Base-by-base conservation (phyloP, 2,797 vertebrate genomes). In the Aplochiton taeniatus region DNA sequence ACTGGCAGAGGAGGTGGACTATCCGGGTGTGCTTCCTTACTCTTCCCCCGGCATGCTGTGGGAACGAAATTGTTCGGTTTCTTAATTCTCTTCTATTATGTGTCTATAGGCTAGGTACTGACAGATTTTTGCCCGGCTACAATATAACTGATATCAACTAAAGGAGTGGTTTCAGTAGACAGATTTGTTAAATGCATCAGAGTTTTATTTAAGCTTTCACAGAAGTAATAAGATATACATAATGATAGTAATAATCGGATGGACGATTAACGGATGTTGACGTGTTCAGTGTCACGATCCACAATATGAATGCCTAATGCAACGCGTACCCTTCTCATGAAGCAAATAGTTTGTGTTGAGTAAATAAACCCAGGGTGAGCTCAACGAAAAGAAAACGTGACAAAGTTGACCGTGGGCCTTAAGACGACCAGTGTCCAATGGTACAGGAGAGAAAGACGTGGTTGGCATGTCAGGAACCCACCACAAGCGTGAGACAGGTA, bases 141-240 rank as follows among this genome's bases (percentile, higher is more conserved):
- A 31, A 31, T 3, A 31, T 31, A 6, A n/a, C n/a, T n/a, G n/a
- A n/a, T 6, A 31, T 31, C 45, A 60, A 44, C 17, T 13, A 19
- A 44, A n/a, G 18, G 17, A 61, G 31, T n/a, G n/a, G n/a, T 31
- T 6, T 31, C 31, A 31, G 2, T 31, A 31, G 31, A 3, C 31
- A 31, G 31, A 31, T 51, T 63, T 61, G 55, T 81, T 74, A 73
- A 79, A 71, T 80, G 84, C 71, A 77, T 84, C 75, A 73, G 74
- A 74, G 79, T 67, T 85, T 90, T 89, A 92, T 92, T 92, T 69
- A 87, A 70, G 81, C 74, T 74, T 84, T 89, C 84, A 89, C 84
- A 85, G 81, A 87, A 69, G 74, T 77, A 72, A 87, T 82, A 83
- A 82, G 68, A 87, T 89, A 79, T 87, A 91, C 81, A 89, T 69